Evolutionary conservation across 2,888 invertebrate genomes (phyloP).

Genomic region (Sceliomorpha sp.): DNA sequence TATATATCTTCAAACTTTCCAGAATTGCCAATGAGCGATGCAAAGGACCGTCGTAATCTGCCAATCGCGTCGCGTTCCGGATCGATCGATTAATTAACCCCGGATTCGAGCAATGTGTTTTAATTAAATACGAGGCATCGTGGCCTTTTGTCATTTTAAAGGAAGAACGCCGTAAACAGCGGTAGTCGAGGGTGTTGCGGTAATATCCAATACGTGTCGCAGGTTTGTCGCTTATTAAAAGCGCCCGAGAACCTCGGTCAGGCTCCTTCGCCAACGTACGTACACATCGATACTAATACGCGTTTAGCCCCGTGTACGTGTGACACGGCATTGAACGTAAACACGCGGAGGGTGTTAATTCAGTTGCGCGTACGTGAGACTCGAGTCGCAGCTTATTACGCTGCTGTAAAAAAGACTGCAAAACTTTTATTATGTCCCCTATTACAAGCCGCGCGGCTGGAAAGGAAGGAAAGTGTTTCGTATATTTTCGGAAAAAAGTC

Average conservation of each 20-base stretch:
- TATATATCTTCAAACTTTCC: no score
- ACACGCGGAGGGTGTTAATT: slow-evolving; percentile 54
- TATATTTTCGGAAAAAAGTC: no score
- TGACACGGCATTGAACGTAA: slow-evolving; percentile 45
- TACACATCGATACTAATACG: slow-evolving; percentile 52
- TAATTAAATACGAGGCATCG: no score
- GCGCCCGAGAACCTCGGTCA: slow-evolving; percentile 67
- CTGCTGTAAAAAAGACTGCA: slow-evolving; percentile 50
- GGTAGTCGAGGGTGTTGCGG: slow-evolving; percentile 63
- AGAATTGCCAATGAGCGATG: no score
- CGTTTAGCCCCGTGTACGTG: slow-evolving; percentile 44
- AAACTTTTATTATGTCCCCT: slow-evolving; percentile 49
- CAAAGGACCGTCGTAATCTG: no score
- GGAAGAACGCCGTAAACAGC: slow-evolving; percentile 41
- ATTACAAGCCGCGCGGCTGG: slow-evolving; percentile 34
- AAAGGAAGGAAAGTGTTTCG: slow-evolving; percentile 24
- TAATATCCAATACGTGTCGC: slow-evolving; percentile 75
- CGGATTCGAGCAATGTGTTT: no score
- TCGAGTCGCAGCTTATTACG: slow-evolving; percentile 69
- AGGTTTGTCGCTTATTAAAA: slow-evolving; percentile 77
- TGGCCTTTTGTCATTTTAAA: slow-evolving; percentile 21
- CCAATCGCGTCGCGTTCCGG: no score
- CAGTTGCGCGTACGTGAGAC: slow-evolving; percentile 54
- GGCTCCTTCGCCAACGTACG: slow-evolving; percentile 46
- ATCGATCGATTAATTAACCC: no score